Percentiles rank a stretch among this genome's conserved stretches.
Conservation (phyloP, 2,888 invertebrate genomes). For the Pedicia rivosa region DNA sequence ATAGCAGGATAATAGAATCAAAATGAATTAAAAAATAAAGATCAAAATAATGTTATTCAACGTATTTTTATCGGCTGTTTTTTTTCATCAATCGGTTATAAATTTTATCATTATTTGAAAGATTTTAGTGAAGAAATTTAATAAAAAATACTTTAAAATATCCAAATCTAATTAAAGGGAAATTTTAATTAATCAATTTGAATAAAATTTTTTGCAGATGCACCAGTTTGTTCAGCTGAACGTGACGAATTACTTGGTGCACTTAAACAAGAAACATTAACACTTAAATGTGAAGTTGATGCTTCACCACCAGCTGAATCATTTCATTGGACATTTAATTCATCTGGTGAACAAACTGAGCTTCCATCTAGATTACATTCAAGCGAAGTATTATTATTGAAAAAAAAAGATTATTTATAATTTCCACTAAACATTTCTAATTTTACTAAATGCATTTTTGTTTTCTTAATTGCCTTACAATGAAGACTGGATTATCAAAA, state of each 20-base stretch:
- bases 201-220: conserved; percentile 19
- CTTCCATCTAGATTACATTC: conserved; percentile 45
- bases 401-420: conserved; percentile 20
- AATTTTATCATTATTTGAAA: neutral
- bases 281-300: conserved; percentile 70
- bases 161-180: neutral
- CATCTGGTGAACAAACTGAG: conserved; percentile 72
- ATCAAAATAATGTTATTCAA: no score
- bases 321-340: conserved; percentile 89
- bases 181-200: neutral
- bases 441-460: conserved; percentile 15
- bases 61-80: no score
- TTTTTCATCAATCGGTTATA: neutral
- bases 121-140: no score
- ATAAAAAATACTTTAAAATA: no score
- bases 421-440: no score
- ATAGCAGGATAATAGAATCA: no score
- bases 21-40: no score
- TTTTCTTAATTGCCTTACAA: conserved; percentile 10
- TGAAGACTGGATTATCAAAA: conserved; percentile 32
- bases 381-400: conserved; percentile 25
- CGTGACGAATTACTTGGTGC: conserved; percentile 73
- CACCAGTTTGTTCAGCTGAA: conserved; percentile 61
- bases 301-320: conserved; percentile 73
- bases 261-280: conserved; percentile 75